Percentiles rank a stretch among this genome's conserved stretches.
Evolutionary conservation across 2,113 vertebrate genomes (phyloP).

Genomic region (Nicator chloris): DNA sequence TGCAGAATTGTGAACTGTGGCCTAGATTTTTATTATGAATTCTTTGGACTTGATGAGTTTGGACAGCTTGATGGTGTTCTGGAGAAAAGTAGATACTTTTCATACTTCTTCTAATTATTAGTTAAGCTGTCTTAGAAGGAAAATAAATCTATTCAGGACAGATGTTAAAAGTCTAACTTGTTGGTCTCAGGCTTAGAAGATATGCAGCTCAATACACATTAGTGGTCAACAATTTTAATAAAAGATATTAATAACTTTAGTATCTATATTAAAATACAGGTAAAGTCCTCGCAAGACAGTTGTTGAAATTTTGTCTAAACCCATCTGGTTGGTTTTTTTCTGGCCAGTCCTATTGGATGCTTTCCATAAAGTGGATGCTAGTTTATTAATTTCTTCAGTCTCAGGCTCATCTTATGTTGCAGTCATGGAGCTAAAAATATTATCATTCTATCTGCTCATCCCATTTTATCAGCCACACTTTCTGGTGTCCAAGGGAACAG

Average conservation of each 20-base stretch:
- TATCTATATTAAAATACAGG: background rate
- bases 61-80: background rate
- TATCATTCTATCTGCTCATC: background rate
- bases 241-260: background rate
- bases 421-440: background rate
- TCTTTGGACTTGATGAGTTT: slow-evolving; percentile 2
- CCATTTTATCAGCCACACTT: background rate
- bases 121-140: background rate
- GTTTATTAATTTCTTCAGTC: background rate
- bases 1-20: background rate
- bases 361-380: background rate
- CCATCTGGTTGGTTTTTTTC: background rate
- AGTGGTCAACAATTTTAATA: background rate
- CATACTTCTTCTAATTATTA: background rate
- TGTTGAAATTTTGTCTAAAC: background rate
- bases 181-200: background rate
- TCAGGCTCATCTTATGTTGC: background rate
- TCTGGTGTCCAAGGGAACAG: background rate
- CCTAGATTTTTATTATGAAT: background rate
- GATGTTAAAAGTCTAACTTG: background rate
- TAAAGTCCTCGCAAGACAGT: background rate
- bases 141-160: background rate
- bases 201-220: background rate
- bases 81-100: background rate
- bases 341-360: background rate